Conservation (phyloP, 2,888 invertebrate genomes). For the Orthosia gothica region DNA sequence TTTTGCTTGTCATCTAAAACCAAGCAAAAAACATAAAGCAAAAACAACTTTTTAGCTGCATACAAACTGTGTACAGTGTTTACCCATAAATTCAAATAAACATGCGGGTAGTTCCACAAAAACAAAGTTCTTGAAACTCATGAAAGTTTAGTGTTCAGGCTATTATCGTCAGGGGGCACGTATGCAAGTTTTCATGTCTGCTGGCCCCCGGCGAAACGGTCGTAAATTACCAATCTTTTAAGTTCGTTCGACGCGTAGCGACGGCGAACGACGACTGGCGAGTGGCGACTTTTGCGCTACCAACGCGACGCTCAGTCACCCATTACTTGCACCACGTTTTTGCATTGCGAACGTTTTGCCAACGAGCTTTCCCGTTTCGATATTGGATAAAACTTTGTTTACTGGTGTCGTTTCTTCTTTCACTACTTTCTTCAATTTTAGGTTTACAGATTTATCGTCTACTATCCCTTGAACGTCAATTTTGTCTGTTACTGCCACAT, state of each 20-base stretch:
- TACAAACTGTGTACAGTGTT: conserved; percentile 33
- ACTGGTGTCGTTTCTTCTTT: neutral
- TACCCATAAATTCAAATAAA: conserved; percentile 64
- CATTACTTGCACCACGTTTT: conserved; percentile 28
- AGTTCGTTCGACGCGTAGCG: conserved; percentile 49
- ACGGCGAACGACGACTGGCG: too few species aligned
- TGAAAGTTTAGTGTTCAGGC: conserved; percentile 61
- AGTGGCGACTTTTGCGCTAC: conserved; percentile 25
- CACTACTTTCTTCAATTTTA: too few species aligned
- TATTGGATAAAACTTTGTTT: neutral
- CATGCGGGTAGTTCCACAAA: conserved; percentile 54
- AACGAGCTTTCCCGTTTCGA: neutral
- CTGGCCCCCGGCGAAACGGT: conserved; percentile 42
- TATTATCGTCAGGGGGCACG: conserved; percentile 67
- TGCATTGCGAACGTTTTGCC: neutral
- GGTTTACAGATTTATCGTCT: too few species aligned
- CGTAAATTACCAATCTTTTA: conserved; percentile 67
- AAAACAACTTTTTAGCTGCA: conserved; percentile 40
- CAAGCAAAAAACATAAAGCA: neutral
- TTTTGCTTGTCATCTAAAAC: neutral
- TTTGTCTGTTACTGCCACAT: too few species aligned
- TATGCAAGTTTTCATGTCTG: conserved; percentile 63
- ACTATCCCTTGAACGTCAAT: too few species aligned
- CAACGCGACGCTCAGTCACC: conserved; percentile 4
- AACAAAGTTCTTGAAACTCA: conserved; percentile 63